Conservation (phyloP, 2,113 vertebrate genomes). For the Upupa epops region DNA sequence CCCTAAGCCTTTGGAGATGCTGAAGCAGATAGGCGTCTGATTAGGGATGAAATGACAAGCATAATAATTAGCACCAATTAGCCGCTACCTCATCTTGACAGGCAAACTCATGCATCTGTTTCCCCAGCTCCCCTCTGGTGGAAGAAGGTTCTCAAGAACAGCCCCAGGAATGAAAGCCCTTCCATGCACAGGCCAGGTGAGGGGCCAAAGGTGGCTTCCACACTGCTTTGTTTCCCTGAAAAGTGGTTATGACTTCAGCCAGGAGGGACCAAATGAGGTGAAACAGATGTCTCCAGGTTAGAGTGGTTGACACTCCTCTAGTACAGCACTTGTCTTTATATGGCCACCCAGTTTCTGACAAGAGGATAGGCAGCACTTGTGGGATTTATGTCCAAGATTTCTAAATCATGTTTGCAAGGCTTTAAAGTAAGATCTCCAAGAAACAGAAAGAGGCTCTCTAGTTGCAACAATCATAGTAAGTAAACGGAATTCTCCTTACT, state of each 20-base stretch:
- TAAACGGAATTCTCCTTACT: no score
- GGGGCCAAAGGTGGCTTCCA: not conserved
- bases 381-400: not conserved
- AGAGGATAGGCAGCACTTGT: not conserved
- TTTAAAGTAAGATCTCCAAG: not conserved
- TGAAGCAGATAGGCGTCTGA: not conserved
- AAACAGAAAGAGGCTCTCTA: not conserved
- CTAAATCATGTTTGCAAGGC: not conserved
- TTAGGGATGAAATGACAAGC: constrained; percentile 31
- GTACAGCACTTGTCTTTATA: not conserved
- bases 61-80: constrained; percentile 28
- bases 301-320: not conserved
- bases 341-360: not conserved
- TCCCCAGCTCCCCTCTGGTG: constrained; percentile 31
- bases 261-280: not conserved
- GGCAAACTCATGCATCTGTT: not conserved
- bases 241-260: not conserved
- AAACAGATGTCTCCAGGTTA: not conserved
- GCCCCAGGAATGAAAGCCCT: not conserved
- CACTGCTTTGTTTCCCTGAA: not conserved
- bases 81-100: not conserved
- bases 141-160: not conserved
- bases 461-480: not conserved
- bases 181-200: not conserved
- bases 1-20: not conserved